Evolutionary conservation across 2,113 vertebrate species (phyloP).

Genomic region (Ceratotherium simum): DNA sequence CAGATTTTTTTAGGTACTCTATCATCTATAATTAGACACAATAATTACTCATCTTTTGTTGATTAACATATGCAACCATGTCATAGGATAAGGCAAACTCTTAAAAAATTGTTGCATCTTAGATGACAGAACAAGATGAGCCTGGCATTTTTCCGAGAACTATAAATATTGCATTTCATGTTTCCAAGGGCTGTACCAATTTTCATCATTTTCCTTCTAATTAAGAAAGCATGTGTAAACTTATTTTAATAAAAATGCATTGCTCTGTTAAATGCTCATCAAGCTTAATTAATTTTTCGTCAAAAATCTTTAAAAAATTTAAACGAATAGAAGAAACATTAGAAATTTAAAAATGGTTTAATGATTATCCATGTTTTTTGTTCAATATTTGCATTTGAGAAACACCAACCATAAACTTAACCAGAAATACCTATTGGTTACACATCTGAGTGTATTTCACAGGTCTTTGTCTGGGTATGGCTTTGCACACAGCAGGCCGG

Average conservation of each 20-base stretch:
- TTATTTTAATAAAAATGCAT: neutral
- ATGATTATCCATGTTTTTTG: neutral
- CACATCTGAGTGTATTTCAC: accelerated
- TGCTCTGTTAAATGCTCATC: neutral
- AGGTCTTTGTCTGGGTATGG: neutral
- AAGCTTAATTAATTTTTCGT: neutral
- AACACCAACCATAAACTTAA: neutral
- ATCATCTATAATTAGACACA: neutral
- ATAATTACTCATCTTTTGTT: neutral
- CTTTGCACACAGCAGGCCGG: neutral
- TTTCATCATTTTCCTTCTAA: neutral
- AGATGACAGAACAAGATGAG: neutral
- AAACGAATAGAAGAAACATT: no score
- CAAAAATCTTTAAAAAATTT: neutral
- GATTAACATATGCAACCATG: neutral
- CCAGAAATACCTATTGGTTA: neutral
- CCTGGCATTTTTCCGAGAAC: neutral
- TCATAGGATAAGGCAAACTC: neutral
- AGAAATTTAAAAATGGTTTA: neutral
- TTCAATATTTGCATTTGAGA: neutral
- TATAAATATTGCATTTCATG: no score
- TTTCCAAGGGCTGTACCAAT: neutral
- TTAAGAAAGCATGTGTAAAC: neutral
- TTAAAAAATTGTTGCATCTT: neutral
- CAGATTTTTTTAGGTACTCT: neutral